These are phyloP conservation scores for Conopomorpha cramerella DNA, from an alignment of 1,140 invertebrate genomes.

Conservation along the genomic window DNA sequence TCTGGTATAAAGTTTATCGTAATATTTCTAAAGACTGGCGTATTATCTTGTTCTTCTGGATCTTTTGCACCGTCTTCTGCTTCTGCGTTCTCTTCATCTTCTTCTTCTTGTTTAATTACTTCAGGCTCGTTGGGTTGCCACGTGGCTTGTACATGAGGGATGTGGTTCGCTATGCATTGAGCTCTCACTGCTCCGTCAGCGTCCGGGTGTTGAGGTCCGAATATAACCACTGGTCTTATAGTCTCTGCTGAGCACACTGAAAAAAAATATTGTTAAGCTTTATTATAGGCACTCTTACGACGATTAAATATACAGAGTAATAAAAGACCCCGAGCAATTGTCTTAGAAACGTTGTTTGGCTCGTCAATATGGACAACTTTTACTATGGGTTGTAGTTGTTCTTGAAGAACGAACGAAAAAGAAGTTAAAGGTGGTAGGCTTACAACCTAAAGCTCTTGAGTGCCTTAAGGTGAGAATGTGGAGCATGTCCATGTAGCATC, in stretches of 20 bases:
- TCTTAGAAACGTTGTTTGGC: too few species aligned
- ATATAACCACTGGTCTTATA: constrained; percentile 65
- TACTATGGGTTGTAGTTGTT: too few species aligned
- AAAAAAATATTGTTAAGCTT: constrained; percentile 11
- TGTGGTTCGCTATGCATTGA: constrained; percentile 70
- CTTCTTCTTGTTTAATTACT: constrained; percentile 17
- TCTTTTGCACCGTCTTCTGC: constrained; percentile 5
- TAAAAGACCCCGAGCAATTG: too few species aligned
- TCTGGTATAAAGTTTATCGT: constrained; percentile 73
- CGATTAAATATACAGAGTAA: too few species aligned
- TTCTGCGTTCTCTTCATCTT: constrained; percentile 4
- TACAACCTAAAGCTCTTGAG: too few species aligned
- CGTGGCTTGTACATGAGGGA: constrained; percentile 74
- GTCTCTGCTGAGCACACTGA: constrained; percentile 67
- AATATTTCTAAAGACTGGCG: constrained; percentile 25
- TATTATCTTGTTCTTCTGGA: constrained; percentile 7
- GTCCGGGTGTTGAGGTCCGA: constrained; percentile 73
- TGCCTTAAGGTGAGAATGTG: too few species aligned
- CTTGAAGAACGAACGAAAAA: too few species aligned
- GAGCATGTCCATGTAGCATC: too few species aligned
- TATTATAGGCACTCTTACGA: too few species aligned
- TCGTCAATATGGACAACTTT: too few species aligned
- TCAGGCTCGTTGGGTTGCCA: constrained; percentile 64
- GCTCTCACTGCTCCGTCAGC: constrained; percentile 69
- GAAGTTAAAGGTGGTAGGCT: too few species aligned